Evolutionary conservation across 1,140 invertebrate genomes (phyloP), one percentile per base, ranked within the genome.

Genomic region (Pararge aegeria): DNA sequence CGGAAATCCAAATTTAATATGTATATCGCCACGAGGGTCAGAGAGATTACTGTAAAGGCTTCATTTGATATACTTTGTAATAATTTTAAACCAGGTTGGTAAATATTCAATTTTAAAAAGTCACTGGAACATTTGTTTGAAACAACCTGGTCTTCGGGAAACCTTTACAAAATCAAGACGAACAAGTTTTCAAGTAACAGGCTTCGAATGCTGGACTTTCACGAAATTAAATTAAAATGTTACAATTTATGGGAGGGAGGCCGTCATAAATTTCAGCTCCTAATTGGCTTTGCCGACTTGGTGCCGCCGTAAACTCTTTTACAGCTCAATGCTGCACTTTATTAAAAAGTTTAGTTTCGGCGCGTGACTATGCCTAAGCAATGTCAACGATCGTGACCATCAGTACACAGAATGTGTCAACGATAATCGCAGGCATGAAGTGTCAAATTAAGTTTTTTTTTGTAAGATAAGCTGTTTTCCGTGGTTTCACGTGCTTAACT

Each of bases 211-310:
- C 54, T 60, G 61, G 66, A 68, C 66, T 68, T 64, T 64, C 57
- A 20, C 62, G 55, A 59, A 70, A 78, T 78, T 75, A 74, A 75
- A 75, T 78, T 82, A 80, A 82, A 82, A 78, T 78, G 77, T 82
- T 70, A 74, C 73, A 80, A 79, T 82, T 82, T 78, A 75, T 73
- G 75, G 69, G 66, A 37, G 66, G 65, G 56, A 27, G 63, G 64
- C 56, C 55, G 63, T 73, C 69, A 77, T 77, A 77, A 75, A 77
- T 78, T 78, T 69, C 52, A 65, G 54, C 59, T 64, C 62, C 75
- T 77, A 77, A 77, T 77, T 77, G 72, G 75, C 72, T 70, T 66
- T 61, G 66, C 64, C 62, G 66, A 64, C 55, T 74, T 65, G 63
- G 56, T 63, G 56, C 56, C 55, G 59, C 57, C 60, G 61, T 70